Evolutionary conservation across 2,888 invertebrate genomes (phyloP).

Genomic region (Frankliniella intonsa): DNA sequence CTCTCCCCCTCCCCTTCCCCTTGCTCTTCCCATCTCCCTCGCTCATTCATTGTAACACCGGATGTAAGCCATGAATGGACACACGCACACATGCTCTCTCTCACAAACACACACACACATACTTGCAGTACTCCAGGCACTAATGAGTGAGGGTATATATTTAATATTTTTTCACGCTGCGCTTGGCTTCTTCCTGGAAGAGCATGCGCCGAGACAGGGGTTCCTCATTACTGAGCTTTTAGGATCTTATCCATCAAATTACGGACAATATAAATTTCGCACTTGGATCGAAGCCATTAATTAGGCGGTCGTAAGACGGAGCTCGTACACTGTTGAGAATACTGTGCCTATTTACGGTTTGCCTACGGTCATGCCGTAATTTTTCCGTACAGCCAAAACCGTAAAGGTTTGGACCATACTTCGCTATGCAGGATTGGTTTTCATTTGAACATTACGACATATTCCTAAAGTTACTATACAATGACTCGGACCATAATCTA

Average conservation of each 20-base stretch:
- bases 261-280: not conserved
- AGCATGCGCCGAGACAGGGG: not conserved
- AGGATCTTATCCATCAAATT: not conserved
- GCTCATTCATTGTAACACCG: slow-evolving; percentile 18
- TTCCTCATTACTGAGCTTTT: not conserved
- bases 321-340: too few species aligned
- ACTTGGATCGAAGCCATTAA: too few species aligned
- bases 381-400: too few species aligned
- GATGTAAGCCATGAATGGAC: slow-evolving; percentile 25
- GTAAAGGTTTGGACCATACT: too few species aligned
- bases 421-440: too few species aligned
- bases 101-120: not conserved
- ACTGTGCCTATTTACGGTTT: too few species aligned
- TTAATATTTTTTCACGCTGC: slow-evolving; percentile 17
- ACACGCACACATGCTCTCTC: not conserved
- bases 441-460: too few species aligned
- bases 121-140: not conserved
- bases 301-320: too few species aligned
- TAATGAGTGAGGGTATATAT: slow-evolving; percentile 12
- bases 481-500: too few species aligned
- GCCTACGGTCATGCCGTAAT: too few species aligned
- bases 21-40: not conserved
- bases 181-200: not conserved
- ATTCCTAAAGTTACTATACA: too few species aligned
- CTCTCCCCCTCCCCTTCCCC: not conserved